Percentiles rank a stretch among this genome's conserved stretches.
phyloP scores from a whole-genome alignment of 2,888 invertebrate species.

The Drosophila paranaensis region DNA sequence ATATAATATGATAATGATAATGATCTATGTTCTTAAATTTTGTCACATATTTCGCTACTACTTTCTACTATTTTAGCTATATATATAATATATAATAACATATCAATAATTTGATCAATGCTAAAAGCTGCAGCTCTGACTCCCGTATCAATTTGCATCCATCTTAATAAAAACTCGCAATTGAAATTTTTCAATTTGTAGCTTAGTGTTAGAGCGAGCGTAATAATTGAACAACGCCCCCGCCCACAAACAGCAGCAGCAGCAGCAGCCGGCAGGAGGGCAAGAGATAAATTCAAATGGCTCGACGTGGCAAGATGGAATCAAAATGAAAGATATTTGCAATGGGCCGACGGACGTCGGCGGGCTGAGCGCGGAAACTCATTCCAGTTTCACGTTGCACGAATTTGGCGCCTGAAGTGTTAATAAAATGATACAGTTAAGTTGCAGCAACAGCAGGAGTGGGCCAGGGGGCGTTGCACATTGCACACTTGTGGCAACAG shows the following conservation, averaged over 20 bases:
- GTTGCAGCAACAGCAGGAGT: slow-evolving; percentile 56
- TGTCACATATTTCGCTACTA: too few species aligned
- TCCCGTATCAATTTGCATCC: background rate
- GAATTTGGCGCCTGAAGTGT: slow-evolving; percentile 73
- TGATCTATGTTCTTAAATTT: too few species aligned
- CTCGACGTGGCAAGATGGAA: slow-evolving; percentile 53
- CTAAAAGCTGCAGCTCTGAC: background rate
- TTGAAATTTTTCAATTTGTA: slow-evolving; percentile 6
- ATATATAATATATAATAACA: background rate
- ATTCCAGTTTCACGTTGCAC: slow-evolving; percentile 35
- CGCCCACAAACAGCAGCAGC: slow-evolving; percentile 20
- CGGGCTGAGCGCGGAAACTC: background rate
- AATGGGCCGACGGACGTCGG: background rate
- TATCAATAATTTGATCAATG: background rate
- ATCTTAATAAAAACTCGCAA: background rate
- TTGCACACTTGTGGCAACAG: slow-evolving; percentile 41
- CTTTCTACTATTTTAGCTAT: too few species aligned
- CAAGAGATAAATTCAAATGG: slow-evolving; percentile 38
- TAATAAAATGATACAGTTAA: slow-evolving; percentile 78
- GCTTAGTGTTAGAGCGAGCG: slow-evolving; percentile 34
- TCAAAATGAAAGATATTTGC: slow-evolving; percentile 15
- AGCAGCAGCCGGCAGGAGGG: background rate
- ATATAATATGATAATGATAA: too few species aligned
- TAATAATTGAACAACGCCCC: slow-evolving; percentile 29
- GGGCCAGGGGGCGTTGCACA: background rate